Evolutionary conservation across 2,113 vertebrate species (phyloP).

Genomic region (Laterallus jamaicensis): DNA sequence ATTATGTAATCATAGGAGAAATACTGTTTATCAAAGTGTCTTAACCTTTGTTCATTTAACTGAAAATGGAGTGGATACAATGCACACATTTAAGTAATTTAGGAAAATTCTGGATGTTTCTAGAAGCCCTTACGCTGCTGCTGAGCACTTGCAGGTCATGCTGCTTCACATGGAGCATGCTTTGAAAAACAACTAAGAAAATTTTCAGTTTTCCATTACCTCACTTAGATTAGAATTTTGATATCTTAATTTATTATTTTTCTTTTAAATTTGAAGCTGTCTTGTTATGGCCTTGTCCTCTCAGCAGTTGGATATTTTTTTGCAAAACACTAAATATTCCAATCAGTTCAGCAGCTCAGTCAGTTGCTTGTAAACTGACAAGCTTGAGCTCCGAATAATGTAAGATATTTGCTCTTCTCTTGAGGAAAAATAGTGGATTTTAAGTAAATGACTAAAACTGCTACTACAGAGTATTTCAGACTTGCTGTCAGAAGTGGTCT

Average conservation of each 20-base stretch:
- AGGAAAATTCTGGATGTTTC: neutral
- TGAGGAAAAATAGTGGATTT: neutral
- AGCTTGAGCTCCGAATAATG: neutral
- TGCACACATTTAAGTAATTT: neutral
- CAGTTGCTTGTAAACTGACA: neutral
- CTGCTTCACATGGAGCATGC: neutral
- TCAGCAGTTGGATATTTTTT: neutral
- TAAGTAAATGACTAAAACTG: neutral
- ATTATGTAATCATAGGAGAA: neutral
- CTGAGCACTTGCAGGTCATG: neutral
- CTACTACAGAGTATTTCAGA: neutral
- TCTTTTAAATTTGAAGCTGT: neutral
- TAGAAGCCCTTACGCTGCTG: neutral
- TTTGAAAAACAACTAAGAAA: neutral
- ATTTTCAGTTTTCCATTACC: neutral
- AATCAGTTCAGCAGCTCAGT: neutral
- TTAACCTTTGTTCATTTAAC: neutral
- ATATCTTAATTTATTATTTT: neutral
- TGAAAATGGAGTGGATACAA: neutral
- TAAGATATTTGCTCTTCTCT: neutral
- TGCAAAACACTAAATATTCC: neutral
- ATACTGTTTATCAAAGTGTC: neutral
- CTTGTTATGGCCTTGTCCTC: neutral
- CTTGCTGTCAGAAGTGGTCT: neutral
- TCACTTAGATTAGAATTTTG: neutral